phyloP scores from a whole-genome alignment of 2,113 vertebrate genomes.

The Plecotus auritus region DNA sequence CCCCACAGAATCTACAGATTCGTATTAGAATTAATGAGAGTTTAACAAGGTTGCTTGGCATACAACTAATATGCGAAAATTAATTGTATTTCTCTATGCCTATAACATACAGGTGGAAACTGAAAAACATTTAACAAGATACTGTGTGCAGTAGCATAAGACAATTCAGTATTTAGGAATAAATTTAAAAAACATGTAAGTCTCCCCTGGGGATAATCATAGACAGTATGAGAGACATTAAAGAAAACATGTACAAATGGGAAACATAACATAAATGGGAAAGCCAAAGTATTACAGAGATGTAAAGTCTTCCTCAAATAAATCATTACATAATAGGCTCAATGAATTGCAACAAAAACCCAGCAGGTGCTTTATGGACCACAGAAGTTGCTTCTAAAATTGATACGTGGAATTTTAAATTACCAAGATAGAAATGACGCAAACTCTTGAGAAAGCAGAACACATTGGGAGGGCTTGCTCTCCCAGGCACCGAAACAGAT shows the following conservation, averaged over 20 bases:
- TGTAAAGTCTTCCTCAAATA: not conserved
- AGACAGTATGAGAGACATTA: not conserved
- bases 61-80: not conserved
- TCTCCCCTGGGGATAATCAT: not conserved
- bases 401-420: not conserved
- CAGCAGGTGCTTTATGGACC: not conserved
- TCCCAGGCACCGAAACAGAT: not conserved
- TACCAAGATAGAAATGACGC: not conserved
- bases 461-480: not conserved
- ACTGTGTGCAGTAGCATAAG: not conserved
- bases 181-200: not conserved
- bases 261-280: not conserved
- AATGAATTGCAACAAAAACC: not conserved
- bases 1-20: not conserved
- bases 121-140: not conserved
- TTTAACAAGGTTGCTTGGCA: not conserved
- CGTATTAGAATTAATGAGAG: not conserved
- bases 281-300: not conserved
- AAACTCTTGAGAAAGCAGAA: not conserved
- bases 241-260: not conserved
- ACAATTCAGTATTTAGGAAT: not conserved
- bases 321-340: not conserved
- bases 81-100: not conserved
- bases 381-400: not conserved
- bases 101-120: not conserved